Conservation (phyloP, 2,888 invertebrate genomes). For the Parasteatoda lunata region DNA sequence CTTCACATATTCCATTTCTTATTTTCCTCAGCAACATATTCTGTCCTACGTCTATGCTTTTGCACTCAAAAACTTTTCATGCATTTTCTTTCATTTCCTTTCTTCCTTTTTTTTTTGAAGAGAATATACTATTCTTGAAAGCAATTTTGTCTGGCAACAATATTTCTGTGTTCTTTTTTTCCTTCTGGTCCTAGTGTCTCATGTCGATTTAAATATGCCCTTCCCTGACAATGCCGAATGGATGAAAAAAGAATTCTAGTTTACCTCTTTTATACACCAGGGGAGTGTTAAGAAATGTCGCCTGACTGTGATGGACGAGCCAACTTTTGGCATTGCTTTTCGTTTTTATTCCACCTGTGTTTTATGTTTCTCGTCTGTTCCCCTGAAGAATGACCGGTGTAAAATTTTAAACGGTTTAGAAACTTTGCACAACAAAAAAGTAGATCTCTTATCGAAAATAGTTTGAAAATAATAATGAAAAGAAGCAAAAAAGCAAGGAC, state of each 20-base stretch:
- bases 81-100: background rate
- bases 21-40: background rate
- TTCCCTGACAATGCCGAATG: background rate
- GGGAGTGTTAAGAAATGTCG: background rate
- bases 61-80: conserved; percentile 1
- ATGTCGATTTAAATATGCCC: background rate
- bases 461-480: too few species aligned
- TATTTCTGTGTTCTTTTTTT: conserved; percentile 2
- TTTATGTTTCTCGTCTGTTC: too few species aligned
- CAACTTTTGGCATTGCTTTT: background rate
- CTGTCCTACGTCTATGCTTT: background rate
- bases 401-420: too few species aligned
- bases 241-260: background rate
- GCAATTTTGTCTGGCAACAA: conserved; percentile 37
- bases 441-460: too few species aligned
- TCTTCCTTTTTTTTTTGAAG: background rate
- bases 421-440: too few species aligned
- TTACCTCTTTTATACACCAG: background rate
- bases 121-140: conserved; percentile 8
- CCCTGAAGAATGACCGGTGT: too few species aligned
- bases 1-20: conserved; percentile 1
- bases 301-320: conserved; percentile 4
- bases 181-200: background rate
- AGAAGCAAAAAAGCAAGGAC: too few species aligned
- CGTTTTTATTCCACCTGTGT: too few species aligned